These are phyloP conservation scores for Erythrocercus mccallii DNA, from an alignment of 2,113 vertebrate species.

Conservation along the genomic window DNA sequence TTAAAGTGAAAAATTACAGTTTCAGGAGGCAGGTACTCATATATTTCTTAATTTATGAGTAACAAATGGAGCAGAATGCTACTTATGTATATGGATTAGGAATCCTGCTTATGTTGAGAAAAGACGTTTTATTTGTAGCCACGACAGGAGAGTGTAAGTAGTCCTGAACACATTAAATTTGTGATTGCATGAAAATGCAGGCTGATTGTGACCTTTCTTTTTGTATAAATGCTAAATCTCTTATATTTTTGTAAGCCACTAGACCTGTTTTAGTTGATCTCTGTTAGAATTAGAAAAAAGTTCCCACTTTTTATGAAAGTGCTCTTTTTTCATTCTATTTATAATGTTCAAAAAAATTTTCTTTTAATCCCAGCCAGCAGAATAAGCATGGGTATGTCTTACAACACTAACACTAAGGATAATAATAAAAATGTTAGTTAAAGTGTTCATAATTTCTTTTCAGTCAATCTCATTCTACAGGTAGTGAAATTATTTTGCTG, in stretches of 20 bases:
- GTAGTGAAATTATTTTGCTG: neutral
- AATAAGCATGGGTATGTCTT: neutral
- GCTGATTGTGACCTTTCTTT: neutral
- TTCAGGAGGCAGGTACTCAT: neutral
- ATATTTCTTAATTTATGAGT: neutral
- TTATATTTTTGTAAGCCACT: neutral
- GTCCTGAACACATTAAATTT: neutral
- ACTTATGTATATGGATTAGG: neutral
- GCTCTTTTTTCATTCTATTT: neutral
- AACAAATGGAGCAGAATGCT: accelerated
- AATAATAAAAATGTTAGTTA: neutral
- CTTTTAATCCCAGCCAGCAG: neutral
- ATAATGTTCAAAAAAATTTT: neutral
- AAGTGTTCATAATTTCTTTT: neutral
- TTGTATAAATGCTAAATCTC: neutral
- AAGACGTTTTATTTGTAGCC: neutral
- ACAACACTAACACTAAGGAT: neutral
- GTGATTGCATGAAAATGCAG: neutral
- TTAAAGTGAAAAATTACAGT: neutral
- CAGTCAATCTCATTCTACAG: neutral
- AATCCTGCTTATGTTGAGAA: neutral
- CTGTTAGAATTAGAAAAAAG: neutral
- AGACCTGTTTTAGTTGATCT: neutral
- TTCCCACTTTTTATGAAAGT: neutral
- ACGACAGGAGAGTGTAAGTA: neutral